Evolutionary conservation across 2,797 vertebrate species (phyloP), one percentile per base, ranked within the genome.

Genomic region (Rhynchotus rufescens): DNA sequence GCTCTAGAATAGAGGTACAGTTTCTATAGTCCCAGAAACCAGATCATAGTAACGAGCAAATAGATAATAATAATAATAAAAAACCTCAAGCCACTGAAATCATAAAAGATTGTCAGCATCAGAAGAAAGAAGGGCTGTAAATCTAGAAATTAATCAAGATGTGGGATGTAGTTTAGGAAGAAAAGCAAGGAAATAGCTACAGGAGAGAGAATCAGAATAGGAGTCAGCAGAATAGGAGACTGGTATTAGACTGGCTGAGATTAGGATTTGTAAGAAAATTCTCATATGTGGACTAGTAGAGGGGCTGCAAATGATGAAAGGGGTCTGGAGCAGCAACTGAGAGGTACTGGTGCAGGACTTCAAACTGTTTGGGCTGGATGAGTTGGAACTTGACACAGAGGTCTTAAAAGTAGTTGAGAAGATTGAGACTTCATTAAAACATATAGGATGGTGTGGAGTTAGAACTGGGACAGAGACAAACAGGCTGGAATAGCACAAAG

Each of bases 391-490:
- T 47, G 15, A 4, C 86, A 49, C 6, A 66, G 32, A 76, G 10
- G 2, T 62, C 80, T 69, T 78, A 36, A 78, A 88, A 57, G 10
- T 14, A 9, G 3, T 7, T 15, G 7, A 16, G 5, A 4, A 40
- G 7, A 65, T 7, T 52, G 23, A 6, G 6, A 52, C 32, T 87
- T 77, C 3, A 23, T 4, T 61, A 71, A 88, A 77, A 76, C 9
- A 4, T 12, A 34, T 69, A 8, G 6, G 15, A n/a, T 45, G 6
- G 13, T 57, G 3, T 34, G 42, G 14, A 74, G 34, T 2, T 88
- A 73, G 56, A 81, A 59, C 10, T 75, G 32, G 2, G 1, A 56
- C 3, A 1, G 2, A 45, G 1, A 60, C 3, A 1, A 2, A 42
- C 11, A 36, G 19, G 25, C 80, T 2, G 11, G n/a, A 80, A 34